A percentile compares a stretch with the other conserved stretches of the same genome.
These are phyloP conservation scores for Neomonachus schauinslandi DNA, from an alignment of 2,113 vertebrate genomes.

Conservation along the genomic window DNA sequence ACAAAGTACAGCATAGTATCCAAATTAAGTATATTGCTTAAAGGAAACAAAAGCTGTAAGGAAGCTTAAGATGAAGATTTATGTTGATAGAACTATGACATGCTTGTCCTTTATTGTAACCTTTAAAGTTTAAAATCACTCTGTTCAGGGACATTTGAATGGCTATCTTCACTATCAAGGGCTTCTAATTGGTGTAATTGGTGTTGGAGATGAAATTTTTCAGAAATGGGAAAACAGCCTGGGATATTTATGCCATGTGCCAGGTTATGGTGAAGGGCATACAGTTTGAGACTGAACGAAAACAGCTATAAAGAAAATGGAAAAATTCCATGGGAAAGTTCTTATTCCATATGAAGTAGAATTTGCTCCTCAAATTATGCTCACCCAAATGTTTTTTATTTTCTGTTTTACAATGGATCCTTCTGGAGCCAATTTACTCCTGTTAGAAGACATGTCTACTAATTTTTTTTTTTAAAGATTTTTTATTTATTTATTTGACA, in stretches of 20 bases:
- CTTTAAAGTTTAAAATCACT: constrained; percentile 22
- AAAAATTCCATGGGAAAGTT: not conserved
- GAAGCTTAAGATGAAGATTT: constrained; percentile 25
- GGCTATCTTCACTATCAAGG: not conserved
- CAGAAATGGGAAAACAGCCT: not conserved
- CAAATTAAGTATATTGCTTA: not conserved
- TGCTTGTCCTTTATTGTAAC: not conserved
- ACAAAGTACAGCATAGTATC: constrained; percentile 1
- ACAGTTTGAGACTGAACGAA: not conserved
- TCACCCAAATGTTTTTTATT: not conserved
- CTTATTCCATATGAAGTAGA: not conserved
- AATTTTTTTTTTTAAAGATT: not conserved
- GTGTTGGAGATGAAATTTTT: constrained; percentile 14
- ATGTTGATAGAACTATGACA: constrained; percentile 42
- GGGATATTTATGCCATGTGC: not conserved
- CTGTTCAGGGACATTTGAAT: constrained; percentile 36
- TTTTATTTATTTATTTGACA: too few species aligned
- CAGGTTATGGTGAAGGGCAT: not conserved
- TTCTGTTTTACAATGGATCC: not conserved
- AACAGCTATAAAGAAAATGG: not conserved
- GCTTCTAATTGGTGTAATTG: not conserved
- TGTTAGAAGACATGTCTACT: not conserved
- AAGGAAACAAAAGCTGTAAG: constrained; percentile 17
- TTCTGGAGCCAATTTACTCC: constrained; percentile 2
- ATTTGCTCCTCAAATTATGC: not conserved